Conservation (phyloP, 2,888 invertebrate species). For the Nemotelus pantherinus region DNA sequence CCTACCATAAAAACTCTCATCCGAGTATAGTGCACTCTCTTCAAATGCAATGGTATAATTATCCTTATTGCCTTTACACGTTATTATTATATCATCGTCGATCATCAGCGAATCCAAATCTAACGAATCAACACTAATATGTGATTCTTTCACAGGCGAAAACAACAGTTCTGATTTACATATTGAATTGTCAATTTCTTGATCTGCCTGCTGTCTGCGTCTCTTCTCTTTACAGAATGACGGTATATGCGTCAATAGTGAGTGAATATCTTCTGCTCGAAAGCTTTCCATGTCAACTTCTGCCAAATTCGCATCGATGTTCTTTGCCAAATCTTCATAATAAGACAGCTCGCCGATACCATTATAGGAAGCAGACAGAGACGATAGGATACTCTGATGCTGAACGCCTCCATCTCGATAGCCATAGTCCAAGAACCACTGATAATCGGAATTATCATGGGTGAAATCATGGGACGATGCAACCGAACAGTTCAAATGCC, state of each 20-base stretch:
- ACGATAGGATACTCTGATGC: slow-evolving; percentile 84
- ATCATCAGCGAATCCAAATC: slow-evolving; percentile 82
- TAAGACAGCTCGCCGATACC: slow-evolving; percentile 75
- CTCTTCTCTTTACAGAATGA: slow-evolving; percentile 72
- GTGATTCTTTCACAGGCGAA: slow-evolving; percentile 87
- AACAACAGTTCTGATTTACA: slow-evolving; percentile 92
- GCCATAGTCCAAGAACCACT: slow-evolving; percentile 91
- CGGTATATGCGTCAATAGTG: slow-evolving; percentile 81
- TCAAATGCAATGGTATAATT: slow-evolving; percentile 96
- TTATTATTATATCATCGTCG: slow-evolving; percentile 86
- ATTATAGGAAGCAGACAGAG: slow-evolving; percentile 83
- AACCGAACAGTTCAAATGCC: slow-evolving; percentile 63
- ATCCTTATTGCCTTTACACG: slow-evolving; percentile 91
- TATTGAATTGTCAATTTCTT: slow-evolving; percentile 86
- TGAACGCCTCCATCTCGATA: slow-evolving; percentile 82
- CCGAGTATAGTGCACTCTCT: slow-evolving; percentile 87
- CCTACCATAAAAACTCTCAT: slow-evolving; percentile 78
- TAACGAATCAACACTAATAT: slow-evolving; percentile 87
- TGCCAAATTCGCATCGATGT: slow-evolving; percentile 91
- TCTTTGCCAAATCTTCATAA: slow-evolving; percentile 86
- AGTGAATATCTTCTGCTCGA: slow-evolving; percentile 89
- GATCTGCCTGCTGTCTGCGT: slow-evolving; percentile 65
- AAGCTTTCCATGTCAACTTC: slow-evolving; percentile 96
- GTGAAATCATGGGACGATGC: slow-evolving; percentile 72
- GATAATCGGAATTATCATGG: slow-evolving; percentile 89